Base-by-base conservation (phyloP, 1,140 invertebrate genomes). In the Leptopilina clavipes region DNA sequence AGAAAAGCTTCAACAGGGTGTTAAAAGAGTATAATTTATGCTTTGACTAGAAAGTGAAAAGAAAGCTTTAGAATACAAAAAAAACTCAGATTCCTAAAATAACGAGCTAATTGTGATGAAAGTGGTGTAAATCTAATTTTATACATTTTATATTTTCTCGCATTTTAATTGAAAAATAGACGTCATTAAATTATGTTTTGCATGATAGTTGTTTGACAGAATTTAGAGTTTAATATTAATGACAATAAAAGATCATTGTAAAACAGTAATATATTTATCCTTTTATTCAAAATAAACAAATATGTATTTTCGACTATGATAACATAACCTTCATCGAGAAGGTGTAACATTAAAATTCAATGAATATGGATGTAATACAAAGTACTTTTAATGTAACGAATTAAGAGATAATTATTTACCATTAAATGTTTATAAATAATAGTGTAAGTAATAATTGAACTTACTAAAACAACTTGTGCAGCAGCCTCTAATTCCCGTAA, bases 391-490 rank as follows among this genome's bases (percentile, higher is more conserved):
- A 11, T 8, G 11, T 43, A 2, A 3, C 3, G 17, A 8, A 59
- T 43, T 56, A 17, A 3, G 11, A 45, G 14, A 14, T 44, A 40
- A 9, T 40, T 31, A 54, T 75, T 75, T 52, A 25, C n/a, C 11
- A 65, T 43, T 18, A 37, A 56, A 37, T 54, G 5, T 37, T 10
- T 37, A 11, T 7, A 43, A 45, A 65, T 10, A 43, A 9, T 19
- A 25, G 56, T 5, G 40, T 59, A 18, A 59, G 19, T 12, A 72
- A 65, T 78, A 19, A 37, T 71, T 70, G 76, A 73, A 87, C 90
- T 91, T 89, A 95, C 94, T 91, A 95, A 90, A 81, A 95, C 90
- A 86, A 95, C 89, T 91, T 93, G 92, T 77, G 94, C 93, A 79
- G 93, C 93, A 79, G 92, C 90, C 87, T 95, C 94, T 82, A 95